Conservation (phyloP, 2,888 invertebrate genomes). For the Sminthurinus aureus region DNA sequence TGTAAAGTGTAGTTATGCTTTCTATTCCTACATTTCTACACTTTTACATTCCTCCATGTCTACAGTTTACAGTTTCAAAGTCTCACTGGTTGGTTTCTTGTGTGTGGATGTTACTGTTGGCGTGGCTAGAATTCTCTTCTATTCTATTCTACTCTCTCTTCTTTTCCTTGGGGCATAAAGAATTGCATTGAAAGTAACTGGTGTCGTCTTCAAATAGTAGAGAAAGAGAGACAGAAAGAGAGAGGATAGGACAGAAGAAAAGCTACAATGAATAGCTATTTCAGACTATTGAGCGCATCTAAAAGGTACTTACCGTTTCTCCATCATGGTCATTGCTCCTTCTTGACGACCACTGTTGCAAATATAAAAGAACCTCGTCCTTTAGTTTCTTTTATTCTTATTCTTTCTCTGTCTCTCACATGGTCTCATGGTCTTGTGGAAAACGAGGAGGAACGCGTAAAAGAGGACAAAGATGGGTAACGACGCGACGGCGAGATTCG, state of each 20-base stretch:
- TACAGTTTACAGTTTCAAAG: too few species aligned
- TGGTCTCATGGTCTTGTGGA: neutral
- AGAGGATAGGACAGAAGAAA: slow-evolving; percentile 9
- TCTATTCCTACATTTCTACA: neutral
- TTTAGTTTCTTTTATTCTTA: neutral
- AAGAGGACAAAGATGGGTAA: neutral
- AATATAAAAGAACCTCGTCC: slow-evolving; percentile 4
- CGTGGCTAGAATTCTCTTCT: too few species aligned
- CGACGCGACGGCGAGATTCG: too few species aligned
- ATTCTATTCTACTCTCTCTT: neutral
- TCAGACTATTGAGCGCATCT: slow-evolving; percentile 29
- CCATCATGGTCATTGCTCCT: slow-evolving; percentile 22
- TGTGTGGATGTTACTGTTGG: too few species aligned
- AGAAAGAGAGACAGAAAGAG: neutral
- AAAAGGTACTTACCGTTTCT: slow-evolving; percentile 34
- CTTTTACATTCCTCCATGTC: too few species aligned
- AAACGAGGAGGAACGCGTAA: neutral
- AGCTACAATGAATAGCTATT: slow-evolving; percentile 28
- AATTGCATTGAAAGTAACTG: slow-evolving; percentile 2
- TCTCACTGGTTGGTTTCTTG: too few species aligned
- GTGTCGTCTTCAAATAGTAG: slow-evolving; percentile 9
- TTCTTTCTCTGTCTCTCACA: neutral
- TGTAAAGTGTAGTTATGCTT: slow-evolving; percentile 4
- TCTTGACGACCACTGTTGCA: slow-evolving; percentile 19
- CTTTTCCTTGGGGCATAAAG: neutral